A percentile compares a stretch with the other conserved stretches of the same genome.
Conservation (phyloP, 2,888 invertebrate genomes). For the Limnephilus rhombicus region DNA sequence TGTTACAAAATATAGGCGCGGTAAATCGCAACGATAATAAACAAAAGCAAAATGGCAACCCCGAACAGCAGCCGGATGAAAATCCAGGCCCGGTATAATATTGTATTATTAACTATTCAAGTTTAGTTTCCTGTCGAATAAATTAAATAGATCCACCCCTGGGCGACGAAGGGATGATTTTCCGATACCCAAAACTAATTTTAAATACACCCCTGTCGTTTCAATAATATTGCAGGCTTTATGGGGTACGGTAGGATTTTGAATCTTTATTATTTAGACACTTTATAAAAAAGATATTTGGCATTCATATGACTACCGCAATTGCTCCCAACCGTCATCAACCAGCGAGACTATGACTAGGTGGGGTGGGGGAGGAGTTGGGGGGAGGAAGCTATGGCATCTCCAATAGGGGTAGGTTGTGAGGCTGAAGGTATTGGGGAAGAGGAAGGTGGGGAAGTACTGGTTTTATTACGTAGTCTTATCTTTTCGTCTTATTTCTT, state of each 20-base stretch:
- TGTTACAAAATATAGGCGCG: not conserved
- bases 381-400: no score
- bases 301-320: no score
- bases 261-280: not conserved
- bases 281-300: not conserved
- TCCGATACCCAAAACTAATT: constrained; percentile 35
- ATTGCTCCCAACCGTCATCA: no score
- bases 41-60: not conserved
- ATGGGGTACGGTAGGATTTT: not conserved
- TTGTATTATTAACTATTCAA: not conserved
- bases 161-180: constrained; percentile 16
- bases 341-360: no score
- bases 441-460: no score
- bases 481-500: no score
- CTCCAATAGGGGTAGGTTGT: no score
- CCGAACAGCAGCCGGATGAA: not conserved
- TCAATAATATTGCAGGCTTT: constrained; percentile 20
- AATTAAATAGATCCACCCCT: constrained; percentile 26
- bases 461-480: no score
- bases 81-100: not conserved
- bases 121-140: constrained; percentile 34
- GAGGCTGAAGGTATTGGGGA: no score
- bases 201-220: constrained; percentile 33
- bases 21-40: not conserved
- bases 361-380: no score